Conservation (phyloP, 2,888 invertebrate genomes). For the Corythucha ciliata region DNA sequence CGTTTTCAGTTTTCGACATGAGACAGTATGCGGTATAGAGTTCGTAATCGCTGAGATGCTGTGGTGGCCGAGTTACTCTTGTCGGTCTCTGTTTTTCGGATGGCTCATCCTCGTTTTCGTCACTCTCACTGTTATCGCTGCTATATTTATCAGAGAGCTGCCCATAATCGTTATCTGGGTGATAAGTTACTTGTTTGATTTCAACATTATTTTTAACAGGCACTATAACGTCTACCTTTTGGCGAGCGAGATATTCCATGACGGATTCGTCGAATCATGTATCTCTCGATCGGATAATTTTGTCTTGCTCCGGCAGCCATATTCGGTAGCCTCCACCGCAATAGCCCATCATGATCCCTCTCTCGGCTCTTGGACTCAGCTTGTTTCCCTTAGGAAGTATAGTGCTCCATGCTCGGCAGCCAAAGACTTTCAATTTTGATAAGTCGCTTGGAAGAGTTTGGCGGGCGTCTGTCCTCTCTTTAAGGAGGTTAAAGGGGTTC, state of each 20-base stretch:
- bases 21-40: conserved; percentile 25
- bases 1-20: conserved; percentile 6
- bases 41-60: conserved; percentile 22
- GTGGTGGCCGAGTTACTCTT: neutral
- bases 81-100: neutral
- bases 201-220: too few species aligned
- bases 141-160: neutral
- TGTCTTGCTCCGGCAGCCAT: conserved; percentile 13
- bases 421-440: conserved; percentile 29
- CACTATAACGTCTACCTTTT: too few species aligned
- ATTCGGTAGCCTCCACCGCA: conserved; percentile 25
- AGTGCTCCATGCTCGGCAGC: conserved; percentile 24
- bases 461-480: conserved; percentile 24
- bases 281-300: conserved; percentile 23
- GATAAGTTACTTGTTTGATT: too few species aligned
- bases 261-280: conserved; percentile 12
- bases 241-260: neutral
- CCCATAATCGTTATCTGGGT: neutral
- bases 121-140: too few species aligned
- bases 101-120: too few species aligned
- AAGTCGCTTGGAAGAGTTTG: conserved; percentile 23
- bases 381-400: conserved; percentile 20
- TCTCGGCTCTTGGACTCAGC: conserved; percentile 18
- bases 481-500: conserved; percentile 28
- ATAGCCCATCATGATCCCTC: conserved; percentile 22